Conservation (phyloP, 35 echinoderm and acorn worm species). For the Heliocidaris erythrogramma region DNA sequence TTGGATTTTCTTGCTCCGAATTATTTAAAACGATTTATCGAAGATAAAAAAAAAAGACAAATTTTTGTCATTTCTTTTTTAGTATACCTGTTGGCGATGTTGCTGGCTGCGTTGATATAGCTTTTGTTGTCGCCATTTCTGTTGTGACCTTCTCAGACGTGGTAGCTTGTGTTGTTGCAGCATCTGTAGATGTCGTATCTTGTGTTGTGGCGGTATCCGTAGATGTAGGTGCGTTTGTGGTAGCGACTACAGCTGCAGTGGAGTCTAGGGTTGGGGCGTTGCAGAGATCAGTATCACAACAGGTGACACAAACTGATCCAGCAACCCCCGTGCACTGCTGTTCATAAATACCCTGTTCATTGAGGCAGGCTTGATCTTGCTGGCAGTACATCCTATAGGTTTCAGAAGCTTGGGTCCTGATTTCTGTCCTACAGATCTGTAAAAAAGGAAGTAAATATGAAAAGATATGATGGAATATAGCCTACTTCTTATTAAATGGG, state of each 20-base stretch:
- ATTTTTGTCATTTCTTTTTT: too few relatives aligned
- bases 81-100: not conserved
- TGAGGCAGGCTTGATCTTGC: constrained; percentile 7
- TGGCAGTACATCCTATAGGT: not conserved
- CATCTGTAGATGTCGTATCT: not conserved
- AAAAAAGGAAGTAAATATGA: not conserved
- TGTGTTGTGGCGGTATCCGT: not conserved
- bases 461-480: too few relatives aligned
- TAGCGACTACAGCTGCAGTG: not conserved
- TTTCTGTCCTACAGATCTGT: not conserved
- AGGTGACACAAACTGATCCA: not conserved
- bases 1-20: too few relatives aligned
- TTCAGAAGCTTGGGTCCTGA: not conserved
- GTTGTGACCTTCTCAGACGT: not conserved
- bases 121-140: not conserved
- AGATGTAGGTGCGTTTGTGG: not conserved
- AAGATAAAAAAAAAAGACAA: too few relatives aligned
- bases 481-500: too few relatives aligned
- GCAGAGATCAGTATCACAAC: not conserved
- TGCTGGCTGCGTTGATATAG: not conserved
- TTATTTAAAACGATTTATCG: too few relatives aligned
- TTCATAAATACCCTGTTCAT: not conserved
- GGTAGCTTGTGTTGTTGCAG: not conserved
- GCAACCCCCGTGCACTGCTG: not conserved
- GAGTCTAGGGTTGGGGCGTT: not conserved